Evolutionary conservation across 1,140 invertebrate species (phyloP), one percentile per base, ranked within the genome.

Genomic region (Zaprionus gabonicus): DNA sequence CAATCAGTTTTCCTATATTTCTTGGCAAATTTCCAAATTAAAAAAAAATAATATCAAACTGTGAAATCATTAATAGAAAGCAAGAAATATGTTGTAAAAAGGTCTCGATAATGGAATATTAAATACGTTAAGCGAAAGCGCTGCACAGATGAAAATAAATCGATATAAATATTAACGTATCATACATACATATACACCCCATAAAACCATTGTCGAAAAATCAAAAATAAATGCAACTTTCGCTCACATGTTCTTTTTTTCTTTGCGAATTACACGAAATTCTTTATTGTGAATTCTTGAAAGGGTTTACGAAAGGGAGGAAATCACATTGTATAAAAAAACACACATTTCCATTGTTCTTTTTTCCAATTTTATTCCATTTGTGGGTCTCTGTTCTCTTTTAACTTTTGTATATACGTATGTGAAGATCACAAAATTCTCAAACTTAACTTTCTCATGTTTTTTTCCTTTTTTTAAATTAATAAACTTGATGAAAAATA

Each of bases 241-340:
- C 63, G 57, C 62, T 60, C 55, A 71, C 68, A 49, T 65, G 25
- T 46, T 46, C 7, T 44, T 17, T 44, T 44, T 44, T 44, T 17
- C 56, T 71, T 76, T 28, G 59, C 73, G 71, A 76, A 71, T 62
- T 53, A 49, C 72, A 76, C 71, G 51, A 71, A 67, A 71, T 68
- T 56, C 59, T 80, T 80, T 80, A 80, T 80, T 77, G 41, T 72
- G 56, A 75, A 78, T 59, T 74, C 20, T 44, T 59, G 56, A 17
- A 41, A 44, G 36, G 27, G 49, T 25, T 27, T 27, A 12, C 23
- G 34, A 60, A 3, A n/a, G 56, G 34, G 31, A 59, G 56, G 25
- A 77, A 74, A 76, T 84, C 70, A 65, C 77, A 75, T 53, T 66
- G 20, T 31, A 44, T 53, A 51, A 20, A 51, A 23, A 51, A 76